Base-by-base conservation (phyloP, 2,888 invertebrate genomes). In the Bhutanitis thaidina region DNA sequence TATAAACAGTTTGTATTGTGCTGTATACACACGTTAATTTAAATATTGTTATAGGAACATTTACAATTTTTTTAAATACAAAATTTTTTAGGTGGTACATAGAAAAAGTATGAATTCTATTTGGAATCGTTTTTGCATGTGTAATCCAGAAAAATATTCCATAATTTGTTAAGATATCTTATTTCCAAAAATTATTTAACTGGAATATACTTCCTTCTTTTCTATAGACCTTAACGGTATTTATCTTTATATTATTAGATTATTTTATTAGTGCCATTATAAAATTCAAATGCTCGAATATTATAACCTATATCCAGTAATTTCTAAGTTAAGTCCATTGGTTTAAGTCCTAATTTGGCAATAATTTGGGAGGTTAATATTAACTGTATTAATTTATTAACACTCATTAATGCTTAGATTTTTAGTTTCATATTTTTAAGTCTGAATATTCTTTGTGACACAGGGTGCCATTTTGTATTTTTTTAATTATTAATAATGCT, bases 381-480 rank as follows among this genome's bases (percentile, higher is more conserved):
- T 58, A 54, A 56, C 46, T 32, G 38, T 30, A 65, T 62, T 69
- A 71, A 70, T 69, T 69, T 66, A 70, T 69, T 69, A 69, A 69
- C 66, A 59, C 36, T 53, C n/a, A n/a, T 30, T 20, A 43, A 43
- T 52, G 49, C 40, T 60, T 50, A 54, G 52, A 37, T 40, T 60
- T n/a, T 53, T 52, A 49, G 39, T 50, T 57, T 4, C 45, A 56
- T 62, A 62, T 60, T 58, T 59, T 69, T 55, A 78, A 78, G 77
- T 73, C 77, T 78, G 74, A 76, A 43, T 39, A 25, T 45, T 67
- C 61, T 67, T 64, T 57, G 56, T 62, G 68, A 74, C 69, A 71
- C 78, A 77, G 73, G 77, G 82, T 82, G 81, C 82, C 82, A 81
- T 80, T 65, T 66, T 67, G 48, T 56, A 41, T 51, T 44, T 54